Evolutionary conservation across 2,888 invertebrate species (phyloP).

Genomic region (Junonia oenone): DNA sequence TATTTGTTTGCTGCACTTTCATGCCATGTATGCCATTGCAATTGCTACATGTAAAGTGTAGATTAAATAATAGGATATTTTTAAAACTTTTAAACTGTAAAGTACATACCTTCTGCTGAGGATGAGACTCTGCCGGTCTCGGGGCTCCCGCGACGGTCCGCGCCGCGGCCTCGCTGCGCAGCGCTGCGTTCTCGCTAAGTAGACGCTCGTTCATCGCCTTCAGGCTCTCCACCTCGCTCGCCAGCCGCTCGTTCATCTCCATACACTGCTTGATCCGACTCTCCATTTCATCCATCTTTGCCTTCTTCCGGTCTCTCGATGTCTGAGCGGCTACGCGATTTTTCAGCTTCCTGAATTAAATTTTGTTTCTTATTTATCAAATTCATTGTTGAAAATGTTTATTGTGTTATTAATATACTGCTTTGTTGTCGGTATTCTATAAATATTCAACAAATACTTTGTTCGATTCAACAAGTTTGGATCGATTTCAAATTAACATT

Average conservation of each 20-base stretch:
- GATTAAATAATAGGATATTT: too few relatives aligned
- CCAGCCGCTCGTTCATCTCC: slow-evolving; percentile 81
- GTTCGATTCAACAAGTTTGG: neutral
- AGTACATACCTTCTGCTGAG: slow-evolving; percentile 98
- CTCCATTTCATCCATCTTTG: slow-evolving; percentile 94
- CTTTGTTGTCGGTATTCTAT: too few relatives aligned
- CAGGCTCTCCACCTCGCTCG: slow-evolving; percentile 83
- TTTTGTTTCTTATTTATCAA: neutral
- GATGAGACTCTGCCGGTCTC: slow-evolving; percentile 91
- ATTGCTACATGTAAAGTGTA: too few relatives aligned
- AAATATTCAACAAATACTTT: too few relatives aligned
- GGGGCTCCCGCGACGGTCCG: slow-evolving; percentile 84
- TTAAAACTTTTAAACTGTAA: too few relatives aligned
- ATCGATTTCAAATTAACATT: neutral
- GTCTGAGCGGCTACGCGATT: slow-evolving; percentile 98
- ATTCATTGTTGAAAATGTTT: too few relatives aligned
- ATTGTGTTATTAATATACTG: too few relatives aligned
- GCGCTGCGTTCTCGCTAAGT: slow-evolving; percentile 81
- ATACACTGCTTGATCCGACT: slow-evolving; percentile 81
- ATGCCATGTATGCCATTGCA: too few relatives aligned
- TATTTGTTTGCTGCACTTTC: too few relatives aligned
- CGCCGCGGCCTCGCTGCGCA: slow-evolving; percentile 80
- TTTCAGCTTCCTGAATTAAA: slow-evolving; percentile 88
- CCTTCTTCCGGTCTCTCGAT: slow-evolving; percentile 97
- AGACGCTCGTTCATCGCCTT: slow-evolving; percentile 84